These are phyloP conservation scores for Phocides pigmalion DNA, from an alignment of 1,140 invertebrate species.

Conservation along the genomic window DNA sequence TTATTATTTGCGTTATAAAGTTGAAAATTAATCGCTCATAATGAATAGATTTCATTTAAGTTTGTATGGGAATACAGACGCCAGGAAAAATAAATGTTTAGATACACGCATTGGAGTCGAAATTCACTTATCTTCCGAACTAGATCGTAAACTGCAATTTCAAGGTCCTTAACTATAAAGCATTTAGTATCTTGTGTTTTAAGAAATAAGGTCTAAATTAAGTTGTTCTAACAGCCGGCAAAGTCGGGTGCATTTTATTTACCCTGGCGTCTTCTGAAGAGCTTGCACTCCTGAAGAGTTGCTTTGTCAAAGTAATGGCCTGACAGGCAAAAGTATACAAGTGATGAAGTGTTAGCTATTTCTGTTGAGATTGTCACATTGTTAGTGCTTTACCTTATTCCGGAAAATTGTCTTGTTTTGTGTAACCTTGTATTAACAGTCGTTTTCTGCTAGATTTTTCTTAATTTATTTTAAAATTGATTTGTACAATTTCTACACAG, in stretches of 20 bases:
- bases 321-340: constrained; percentile 27
- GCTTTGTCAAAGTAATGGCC: constrained; percentile 10
- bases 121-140: background rate
- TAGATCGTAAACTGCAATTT: background rate
- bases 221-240: too few species aligned
- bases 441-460: too few species aligned
- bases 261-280: constrained; percentile 16
- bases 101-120: background rate
- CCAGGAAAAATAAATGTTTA: background rate
- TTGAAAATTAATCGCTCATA: background rate
- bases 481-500: too few species aligned
- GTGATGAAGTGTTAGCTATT: constrained; percentile 27
- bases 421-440: background rate
- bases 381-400: background rate
- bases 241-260: constrained; percentile 17
- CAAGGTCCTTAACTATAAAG: background rate
- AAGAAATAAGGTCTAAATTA: constrained; percentile 4
- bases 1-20: too few species aligned
- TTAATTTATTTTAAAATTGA: too few species aligned
- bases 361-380: constrained; percentile 15
- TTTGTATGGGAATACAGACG: background rate
- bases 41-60: background rate
- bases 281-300: constrained; percentile 12
- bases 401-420: background rate
- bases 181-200: background rate